A percentile compares a stretch with the other conserved stretches of the same genome.
phyloP scores from a whole-genome alignment of 2,797 vertebrate genomes.

The Phaenicophaeus curvirostris region DNA sequence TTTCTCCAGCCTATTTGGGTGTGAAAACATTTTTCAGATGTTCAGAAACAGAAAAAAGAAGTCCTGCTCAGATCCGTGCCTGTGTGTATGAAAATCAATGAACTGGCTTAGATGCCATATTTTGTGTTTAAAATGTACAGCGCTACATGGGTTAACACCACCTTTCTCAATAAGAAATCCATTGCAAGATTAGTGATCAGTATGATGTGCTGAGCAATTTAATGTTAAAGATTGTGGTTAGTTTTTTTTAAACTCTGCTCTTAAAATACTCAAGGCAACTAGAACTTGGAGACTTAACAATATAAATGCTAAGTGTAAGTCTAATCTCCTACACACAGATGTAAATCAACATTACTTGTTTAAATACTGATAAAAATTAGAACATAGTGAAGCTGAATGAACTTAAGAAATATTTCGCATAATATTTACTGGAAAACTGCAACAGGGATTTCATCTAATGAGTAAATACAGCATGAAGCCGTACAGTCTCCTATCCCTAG shows the following conservation, averaged over 20 bases:
- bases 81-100: neutral
- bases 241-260: neutral
- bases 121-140: neutral
- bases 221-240: neutral
- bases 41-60: neutral
- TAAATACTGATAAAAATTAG: constrained; percentile 57
- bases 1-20: neutral
- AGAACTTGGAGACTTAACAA: constrained; percentile 1
- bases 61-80: neutral
- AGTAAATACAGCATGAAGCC: constrained; percentile 61
- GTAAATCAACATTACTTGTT: constrained; percentile 37
- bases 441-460: constrained; percentile 57
- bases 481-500: constrained; percentile 46
- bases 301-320: constrained; percentile 6
- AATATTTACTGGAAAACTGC: constrained; percentile 57
- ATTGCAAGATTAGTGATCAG: neutral
- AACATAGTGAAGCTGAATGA: constrained; percentile 25
- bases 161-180: neutral
- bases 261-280: constrained; percentile 27
- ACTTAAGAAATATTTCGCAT: constrained; percentile 49
- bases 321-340: constrained; percentile 21
- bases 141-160: neutral
- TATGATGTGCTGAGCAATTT: neutral
- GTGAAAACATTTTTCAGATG: neutral
- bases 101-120: neutral